Base-by-base conservation (phyloP, 2,113 vertebrate genomes). In the Oreocharis arfaki region DNA sequence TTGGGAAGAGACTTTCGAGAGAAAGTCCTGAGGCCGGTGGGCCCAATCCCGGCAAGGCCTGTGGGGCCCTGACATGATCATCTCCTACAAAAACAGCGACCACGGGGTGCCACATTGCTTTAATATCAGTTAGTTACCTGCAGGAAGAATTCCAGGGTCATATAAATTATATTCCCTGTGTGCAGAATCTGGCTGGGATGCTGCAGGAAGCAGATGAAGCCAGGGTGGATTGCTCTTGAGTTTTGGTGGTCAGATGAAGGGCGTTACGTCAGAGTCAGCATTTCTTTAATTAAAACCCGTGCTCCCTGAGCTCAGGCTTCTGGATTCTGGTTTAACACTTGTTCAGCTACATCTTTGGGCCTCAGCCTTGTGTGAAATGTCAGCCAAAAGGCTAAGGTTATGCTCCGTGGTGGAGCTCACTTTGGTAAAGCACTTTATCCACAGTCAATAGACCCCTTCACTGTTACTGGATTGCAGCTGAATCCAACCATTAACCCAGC, bases 311-410 rank as follows among this genome's bases (percentile, higher is more conserved):
- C 85, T 96, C 94, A 93, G 59, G 33, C 50, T 86, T 69, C 46
- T 95, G 95, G 76, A 90, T 88, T 88, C 63, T 86, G 63, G 44
- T 83, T 86, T 41, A 69, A 57, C 67, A 60, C 46, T 93, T 91
- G 79, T 49, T 95, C 88, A 35, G 57, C 75, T 83, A 3, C 0
- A 0, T 68, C 67, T 90, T 37, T 63, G 78, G 65, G 64, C 64
- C 56, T 78, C 90, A 91, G 64, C 90, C 42, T 56, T 41, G 42
- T 93, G 85, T 41, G 50, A 95, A 94, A 94, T 83, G 83, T 95
- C 85, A 90, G 88, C 88, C 94, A 96, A 84, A 84, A 80, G 63
- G 18, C 86, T 81, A 39, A 39, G 57, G 28, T 93, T 88, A 14
- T 53, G 70, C 50, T 42, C 52, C 0, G 3, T 30, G 68, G 10